These are phyloP conservation scores for Chrysolina haemoptera DNA, from an alignment of 2,888 invertebrate genomes.

Conservation along the genomic window DNA sequence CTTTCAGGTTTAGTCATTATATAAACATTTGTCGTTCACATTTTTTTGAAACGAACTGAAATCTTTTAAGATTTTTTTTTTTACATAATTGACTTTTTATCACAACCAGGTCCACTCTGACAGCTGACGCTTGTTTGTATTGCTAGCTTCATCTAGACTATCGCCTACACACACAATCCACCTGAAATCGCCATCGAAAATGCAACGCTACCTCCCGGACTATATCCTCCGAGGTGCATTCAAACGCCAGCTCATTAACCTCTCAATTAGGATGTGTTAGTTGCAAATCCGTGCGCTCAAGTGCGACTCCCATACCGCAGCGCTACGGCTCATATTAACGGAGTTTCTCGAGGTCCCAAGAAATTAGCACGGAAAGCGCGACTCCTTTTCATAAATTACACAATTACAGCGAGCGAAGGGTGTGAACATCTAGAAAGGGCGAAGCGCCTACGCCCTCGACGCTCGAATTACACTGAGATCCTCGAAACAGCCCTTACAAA, in stretches of 20 bases:
- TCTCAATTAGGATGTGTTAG: conserved; percentile 22
- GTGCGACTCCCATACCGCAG: conserved; percentile 7
- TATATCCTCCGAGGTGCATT: neutral
- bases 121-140: too few relatives aligned
- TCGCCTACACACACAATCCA: too few relatives aligned
- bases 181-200: too few relatives aligned
- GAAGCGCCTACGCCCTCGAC: conserved; percentile 57
- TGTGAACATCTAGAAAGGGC: conserved; percentile 61
- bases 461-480: conserved; percentile 39
- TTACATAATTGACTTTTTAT: too few relatives aligned
- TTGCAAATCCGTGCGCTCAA: conserved; percentile 11
- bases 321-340: neutral
- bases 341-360: neutral
- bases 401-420: conserved; percentile 63
- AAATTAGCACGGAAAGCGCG: conserved; percentile 51
- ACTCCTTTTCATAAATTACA: conserved; percentile 65
- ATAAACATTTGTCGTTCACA: too few relatives aligned
- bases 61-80: too few relatives aligned
- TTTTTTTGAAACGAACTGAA: too few relatives aligned
- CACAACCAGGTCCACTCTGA: too few relatives aligned
- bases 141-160: too few relatives aligned
- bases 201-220: too few relatives aligned
- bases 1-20: too few relatives aligned
- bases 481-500: conserved; percentile 36
- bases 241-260: conserved; percentile 14